Evolutionary conservation across 2,888 invertebrate species (phyloP).

Genomic region (Belgica antarctica): DNA sequence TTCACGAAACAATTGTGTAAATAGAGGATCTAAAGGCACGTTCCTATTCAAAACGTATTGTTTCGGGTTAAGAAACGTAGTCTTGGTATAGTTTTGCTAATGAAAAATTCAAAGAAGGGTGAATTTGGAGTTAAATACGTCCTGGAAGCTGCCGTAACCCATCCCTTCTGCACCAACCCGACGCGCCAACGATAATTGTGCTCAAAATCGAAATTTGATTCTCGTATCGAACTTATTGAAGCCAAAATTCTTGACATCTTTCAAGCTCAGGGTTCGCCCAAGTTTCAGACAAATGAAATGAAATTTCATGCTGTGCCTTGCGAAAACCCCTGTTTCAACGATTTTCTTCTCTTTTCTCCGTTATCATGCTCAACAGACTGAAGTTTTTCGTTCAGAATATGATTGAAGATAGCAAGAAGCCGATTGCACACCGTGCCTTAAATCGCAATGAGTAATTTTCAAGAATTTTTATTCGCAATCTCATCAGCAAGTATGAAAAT

Average conservation of each 20-base stretch:
- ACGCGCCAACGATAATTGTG: background rate
- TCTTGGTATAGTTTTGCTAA: no score
- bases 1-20: no score
- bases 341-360: background rate
- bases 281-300: background rate
- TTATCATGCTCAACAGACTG: background rate
- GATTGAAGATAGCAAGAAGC: background rate
- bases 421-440: constrained; percentile 22
- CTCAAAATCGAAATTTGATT: background rate
- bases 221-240: background rate
- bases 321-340: no score
- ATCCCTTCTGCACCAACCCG: no score
- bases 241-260: constrained; percentile 39
- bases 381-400: background rate
- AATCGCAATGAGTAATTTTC: constrained; percentile 3
- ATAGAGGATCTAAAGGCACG: no score
- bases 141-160: no score
- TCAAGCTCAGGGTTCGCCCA: no score
- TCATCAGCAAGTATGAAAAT: constrained; percentile 5
- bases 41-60: no score
- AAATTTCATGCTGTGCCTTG: background rate
- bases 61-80: no score
- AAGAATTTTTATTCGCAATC: constrained; percentile 13
- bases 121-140: no score
- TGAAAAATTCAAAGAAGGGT: no score